A percentile compares a stretch with the other conserved stretches of the same genome.
phyloP scores from a whole-genome alignment of 2,888 invertebrate species.

The Scaptomyza reducta region DNA sequence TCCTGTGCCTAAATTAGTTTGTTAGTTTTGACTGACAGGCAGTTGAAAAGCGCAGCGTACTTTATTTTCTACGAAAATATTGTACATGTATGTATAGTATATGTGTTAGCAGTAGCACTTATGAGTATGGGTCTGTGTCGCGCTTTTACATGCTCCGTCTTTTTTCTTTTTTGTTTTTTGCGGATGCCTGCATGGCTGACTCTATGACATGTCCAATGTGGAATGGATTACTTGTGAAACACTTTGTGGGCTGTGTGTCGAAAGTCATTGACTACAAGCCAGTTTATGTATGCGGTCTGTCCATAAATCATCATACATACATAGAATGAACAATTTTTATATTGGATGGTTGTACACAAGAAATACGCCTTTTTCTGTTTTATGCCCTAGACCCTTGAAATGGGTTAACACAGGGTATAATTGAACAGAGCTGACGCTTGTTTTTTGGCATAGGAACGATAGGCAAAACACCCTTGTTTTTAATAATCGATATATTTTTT shows the following conservation, averaged over 20 bases:
- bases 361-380: no score
- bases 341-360: not conserved
- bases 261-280: not conserved
- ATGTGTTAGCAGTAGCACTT: not conserved
- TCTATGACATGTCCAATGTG: slow-evolving; percentile 14
- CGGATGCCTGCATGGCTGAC: slow-evolving; percentile 34
- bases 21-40: slow-evolving; percentile 35
- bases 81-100: not conserved
- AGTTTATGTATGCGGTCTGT: not conserved
- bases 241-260: not conserved
- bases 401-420: no score
- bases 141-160: no score
- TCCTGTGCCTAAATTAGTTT: slow-evolving; percentile 24
- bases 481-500: no score
- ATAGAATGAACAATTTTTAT: not conserved
- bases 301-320: not conserved
- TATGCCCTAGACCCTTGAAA: no score
- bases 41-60: slow-evolving; percentile 33
- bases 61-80: not conserved
- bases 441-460: no score
- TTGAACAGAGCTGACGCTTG: no score
- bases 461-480: no score
- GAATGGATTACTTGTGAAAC: not conserved
- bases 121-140: no score
- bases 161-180: slow-evolving; percentile 30